Evolutionary conservation across 2,888 invertebrate genomes (phyloP).

Genomic region (Blomia tropicalis): DNA sequence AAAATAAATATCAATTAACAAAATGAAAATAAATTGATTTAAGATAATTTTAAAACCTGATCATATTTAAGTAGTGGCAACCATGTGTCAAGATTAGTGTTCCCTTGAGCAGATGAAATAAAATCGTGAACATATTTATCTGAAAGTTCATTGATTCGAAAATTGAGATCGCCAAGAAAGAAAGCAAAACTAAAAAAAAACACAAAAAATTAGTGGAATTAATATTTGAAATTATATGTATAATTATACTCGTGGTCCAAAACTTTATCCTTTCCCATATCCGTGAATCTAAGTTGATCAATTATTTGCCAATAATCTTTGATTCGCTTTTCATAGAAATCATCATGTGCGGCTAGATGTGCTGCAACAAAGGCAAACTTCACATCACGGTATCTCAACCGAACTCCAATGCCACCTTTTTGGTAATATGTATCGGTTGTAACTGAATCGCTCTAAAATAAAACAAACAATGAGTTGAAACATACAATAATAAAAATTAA

Average conservation of each 20-base stretch:
- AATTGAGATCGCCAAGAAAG: background rate
- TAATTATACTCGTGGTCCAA: background rate
- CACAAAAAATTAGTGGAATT: background rate
- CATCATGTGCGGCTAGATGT: constrained; percentile 6
- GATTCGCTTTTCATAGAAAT: constrained; percentile 3
- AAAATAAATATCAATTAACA: constrained; percentile 4
- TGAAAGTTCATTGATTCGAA: background rate
- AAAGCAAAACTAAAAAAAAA: constrained; percentile 1
- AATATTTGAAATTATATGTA: background rate
- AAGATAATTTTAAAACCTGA: background rate
- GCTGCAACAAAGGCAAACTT: background rate
- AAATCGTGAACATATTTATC: background rate
- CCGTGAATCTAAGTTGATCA: background rate
- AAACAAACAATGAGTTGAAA: background rate
- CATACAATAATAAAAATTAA: background rate
- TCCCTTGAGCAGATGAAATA: background rate
- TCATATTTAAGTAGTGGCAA: background rate
- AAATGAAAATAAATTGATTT: background rate
- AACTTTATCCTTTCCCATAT: background rate
- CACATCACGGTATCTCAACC: background rate
- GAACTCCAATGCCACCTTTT: constrained; percentile 5
- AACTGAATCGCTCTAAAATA: background rate
- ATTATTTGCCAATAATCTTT: background rate
- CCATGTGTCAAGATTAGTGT: background rate
- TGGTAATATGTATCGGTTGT: background rate